These are phyloP conservation scores for Cydia amplana DNA, from an alignment of 1,140 invertebrate species.

Conservation along the genomic window DNA sequence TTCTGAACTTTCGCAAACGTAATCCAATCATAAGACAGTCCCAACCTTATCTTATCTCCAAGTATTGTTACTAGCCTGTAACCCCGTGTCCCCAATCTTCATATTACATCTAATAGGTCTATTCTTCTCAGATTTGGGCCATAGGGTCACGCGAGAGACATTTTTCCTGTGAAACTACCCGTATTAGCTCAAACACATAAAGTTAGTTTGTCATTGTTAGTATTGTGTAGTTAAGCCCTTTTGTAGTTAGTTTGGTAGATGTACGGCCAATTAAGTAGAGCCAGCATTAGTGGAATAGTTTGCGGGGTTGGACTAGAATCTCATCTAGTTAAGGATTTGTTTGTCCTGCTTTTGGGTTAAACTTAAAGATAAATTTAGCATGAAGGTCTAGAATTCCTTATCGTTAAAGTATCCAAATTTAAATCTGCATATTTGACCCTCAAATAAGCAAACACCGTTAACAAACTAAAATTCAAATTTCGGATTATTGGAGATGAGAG, in stretches of 20 bases:
- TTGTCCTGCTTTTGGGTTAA: slow-evolving; percentile 3
- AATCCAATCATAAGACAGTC: not conserved
- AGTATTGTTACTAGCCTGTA: not conserved
- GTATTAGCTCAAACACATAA: not conserved
- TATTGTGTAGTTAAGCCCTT: not conserved
- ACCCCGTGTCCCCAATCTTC: slow-evolving; percentile 3
- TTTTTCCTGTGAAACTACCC: slow-evolving; percentile 13
- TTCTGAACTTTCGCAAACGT: not conserved
- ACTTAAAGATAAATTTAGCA: not conserved
- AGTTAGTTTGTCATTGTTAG: not conserved
- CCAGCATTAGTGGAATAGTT: slow-evolving; percentile 17
- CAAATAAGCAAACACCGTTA: not conserved
- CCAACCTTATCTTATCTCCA: not conserved
- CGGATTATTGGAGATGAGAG: too few species aligned
- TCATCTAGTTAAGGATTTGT: slow-evolving; percentile 28
- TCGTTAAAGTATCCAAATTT: not conserved
- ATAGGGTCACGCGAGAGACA: slow-evolving; percentile 27
- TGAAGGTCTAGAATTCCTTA: not conserved
- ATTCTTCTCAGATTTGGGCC: slow-evolving; percentile 20
- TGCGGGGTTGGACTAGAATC: slow-evolving; percentile 25
- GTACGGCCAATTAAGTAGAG: slow-evolving; percentile 19
- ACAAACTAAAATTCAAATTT: too few species aligned
- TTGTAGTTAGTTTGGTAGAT: not conserved
- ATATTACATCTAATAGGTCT: slow-evolving; percentile 4
- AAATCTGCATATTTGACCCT: not conserved